phyloP scores from a whole-genome alignment of 2,888 invertebrate species.

The Mesoligia furuncula region DNA sequence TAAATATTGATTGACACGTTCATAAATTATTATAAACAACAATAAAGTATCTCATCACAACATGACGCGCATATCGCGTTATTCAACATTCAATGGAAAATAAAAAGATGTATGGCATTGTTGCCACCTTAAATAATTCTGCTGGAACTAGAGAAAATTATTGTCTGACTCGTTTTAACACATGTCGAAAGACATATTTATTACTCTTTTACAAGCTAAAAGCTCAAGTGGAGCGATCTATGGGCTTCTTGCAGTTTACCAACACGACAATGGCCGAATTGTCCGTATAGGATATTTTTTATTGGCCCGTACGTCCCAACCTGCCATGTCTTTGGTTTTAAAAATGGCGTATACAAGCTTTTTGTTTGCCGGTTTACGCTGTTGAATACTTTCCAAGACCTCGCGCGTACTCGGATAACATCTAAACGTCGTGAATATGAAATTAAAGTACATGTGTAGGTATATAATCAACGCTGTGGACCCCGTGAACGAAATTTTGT shows the following conservation, averaged over 20 bases:
- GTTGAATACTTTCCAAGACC: constrained; percentile 87
- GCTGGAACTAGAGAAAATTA: constrained; percentile 73
- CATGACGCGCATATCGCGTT: constrained; percentile 33
- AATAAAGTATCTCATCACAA: constrained; percentile 18
- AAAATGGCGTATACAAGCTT: constrained; percentile 92
- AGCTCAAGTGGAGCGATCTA: constrained; percentile 89
- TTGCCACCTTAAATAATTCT: constrained; percentile 79
- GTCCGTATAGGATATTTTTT: constrained; percentile 89
- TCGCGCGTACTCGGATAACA: constrained; percentile 83
- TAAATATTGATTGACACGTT: neutral
- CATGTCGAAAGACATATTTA: constrained; percentile 88
- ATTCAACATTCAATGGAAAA: constrained; percentile 40
- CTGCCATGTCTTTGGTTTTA: constrained; percentile 91
- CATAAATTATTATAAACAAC: constrained; percentile 10
- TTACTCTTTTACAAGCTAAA: constrained; percentile 89
- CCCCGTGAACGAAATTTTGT: constrained; percentile 87
- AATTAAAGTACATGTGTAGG: constrained; percentile 90
- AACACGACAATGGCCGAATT: constrained; percentile 91
- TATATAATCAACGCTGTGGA: constrained; percentile 88
- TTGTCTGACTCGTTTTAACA: constrained; percentile 88
- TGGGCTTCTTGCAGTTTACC: constrained; percentile 90
- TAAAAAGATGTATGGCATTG: constrained; percentile 50
- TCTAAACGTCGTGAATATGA: constrained; percentile 89
- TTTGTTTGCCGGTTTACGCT: constrained; percentile 91
- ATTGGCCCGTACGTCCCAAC: constrained; percentile 89